phyloP scores from a whole-genome alignment of 1,140 invertebrate genomes.

The Macrocentrus cingulum region DNA sequence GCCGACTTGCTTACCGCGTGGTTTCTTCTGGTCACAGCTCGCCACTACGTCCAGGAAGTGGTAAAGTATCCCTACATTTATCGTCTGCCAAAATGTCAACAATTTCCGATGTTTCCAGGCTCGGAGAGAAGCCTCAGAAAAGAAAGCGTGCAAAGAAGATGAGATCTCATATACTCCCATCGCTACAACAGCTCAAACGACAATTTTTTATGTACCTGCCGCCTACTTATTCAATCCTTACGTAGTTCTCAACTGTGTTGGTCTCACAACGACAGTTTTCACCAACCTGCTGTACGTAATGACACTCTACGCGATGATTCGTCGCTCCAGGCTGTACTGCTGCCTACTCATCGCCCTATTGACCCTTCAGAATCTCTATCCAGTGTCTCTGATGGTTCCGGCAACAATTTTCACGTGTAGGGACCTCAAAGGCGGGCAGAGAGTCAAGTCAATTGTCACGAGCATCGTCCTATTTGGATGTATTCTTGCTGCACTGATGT shows the following conservation, averaged over 20 bases:
- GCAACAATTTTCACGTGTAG: conserved; percentile 63
- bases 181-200: conserved; percentile 34
- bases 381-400: conserved; percentile 80
- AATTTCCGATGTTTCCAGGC: conserved; percentile 31
- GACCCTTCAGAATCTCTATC: conserved; percentile 85
- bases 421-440: conserved; percentile 34
- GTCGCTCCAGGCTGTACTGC: conserved; percentile 64
- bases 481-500: conserved; percentile 42
- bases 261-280: conserved; percentile 86
- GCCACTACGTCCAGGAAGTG: conserved; percentile 66
- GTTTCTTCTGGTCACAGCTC: conserved; percentile 69
- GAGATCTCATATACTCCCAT: conserved; percentile 27
- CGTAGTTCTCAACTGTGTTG: conserved; percentile 86
- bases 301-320: conserved; percentile 70
- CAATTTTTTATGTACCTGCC: conserved; percentile 67
- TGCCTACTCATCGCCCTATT: conserved; percentile 73
- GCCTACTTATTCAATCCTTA: conserved; percentile 94
- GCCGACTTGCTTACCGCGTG: conserved; percentile 75
- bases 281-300: conserved; percentile 80
- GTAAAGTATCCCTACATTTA: conserved; percentile 52
- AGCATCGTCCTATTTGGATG: conserved; percentile 46
- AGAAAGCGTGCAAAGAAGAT: conserved; percentile 26
- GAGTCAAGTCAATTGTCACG: conserved; percentile 29
- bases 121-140: conserved; percentile 41
- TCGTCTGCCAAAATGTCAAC: not conserved